Evolutionary conservation across 2,888 invertebrate species (phyloP), one percentile per base, ranked within the genome.

Genomic region (Cephonodes hylas): DNA sequence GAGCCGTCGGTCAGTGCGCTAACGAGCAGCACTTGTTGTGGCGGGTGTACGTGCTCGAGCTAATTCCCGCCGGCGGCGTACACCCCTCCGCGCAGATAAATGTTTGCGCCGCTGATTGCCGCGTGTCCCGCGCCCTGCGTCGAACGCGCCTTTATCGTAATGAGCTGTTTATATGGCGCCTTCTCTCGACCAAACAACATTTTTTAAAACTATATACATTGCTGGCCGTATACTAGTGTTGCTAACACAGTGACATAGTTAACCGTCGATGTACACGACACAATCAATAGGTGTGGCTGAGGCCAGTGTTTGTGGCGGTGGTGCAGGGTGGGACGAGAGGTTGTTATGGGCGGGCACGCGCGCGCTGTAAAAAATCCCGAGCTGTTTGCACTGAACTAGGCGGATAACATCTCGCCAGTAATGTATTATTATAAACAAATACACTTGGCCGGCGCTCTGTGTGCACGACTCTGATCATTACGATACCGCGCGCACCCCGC

Each of bases 261-360:
- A 1, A 10, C 15, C 5, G n/a, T 38, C 60, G 3, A 53, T 60
- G 53, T 27, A 60, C n/a, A 5, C 13, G 7, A 10, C 27, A n/a
- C 34, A 34, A 10, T 34, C 7, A 13, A 4, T 13, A 23, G 34
- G 5, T 15, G 42, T 13, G 15, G 3, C 20, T 23, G n/a, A 34
- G 57, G 18, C n/a, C 27, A 53, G 46, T 58, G n/a, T 66, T 58
- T 18, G 27, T 15, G 18, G 8, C 8, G 58, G 56, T 63, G 62
- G 71, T 77, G 60, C 18, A 45, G 42, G n/a, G 18, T 27, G 15
- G 18, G 53, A 23, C 23, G 7, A 27, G 72, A 77, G 77, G 73
- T 73, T 72, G 75, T 80, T 83, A 83, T 80, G 83, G 77, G 62
- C 44, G 66, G 69, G 76, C 83, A 83, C 83, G 83, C 76, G 69